Evolutionary conservation across 1,140 invertebrate genomes (phyloP), one percentile per base, ranked within the genome.

Genomic region (Paralvinella palmiformis): DNA sequence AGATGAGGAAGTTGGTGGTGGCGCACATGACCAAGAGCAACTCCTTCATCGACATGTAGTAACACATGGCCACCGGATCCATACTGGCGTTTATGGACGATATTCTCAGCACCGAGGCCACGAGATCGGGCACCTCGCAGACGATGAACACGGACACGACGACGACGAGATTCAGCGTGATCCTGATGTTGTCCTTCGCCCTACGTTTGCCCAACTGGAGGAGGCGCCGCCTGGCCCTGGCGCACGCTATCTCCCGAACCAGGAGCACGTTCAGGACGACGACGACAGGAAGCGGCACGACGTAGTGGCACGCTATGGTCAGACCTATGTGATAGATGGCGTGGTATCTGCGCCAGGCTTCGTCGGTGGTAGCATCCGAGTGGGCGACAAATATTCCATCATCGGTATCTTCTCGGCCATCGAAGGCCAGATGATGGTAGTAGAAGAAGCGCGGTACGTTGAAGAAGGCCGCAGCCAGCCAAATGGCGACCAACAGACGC

Each of bases 361-460:
- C 20, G 29, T 6, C 31, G 7, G 15, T 59, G 31, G 32, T 37
- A 10, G 3, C 17, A 2, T 27, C 15, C 15, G 31, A 3, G 36
- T 59, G 36, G 17, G 5, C 31, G 32, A 59, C 36, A 33, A 53
- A 53, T 7, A 22, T 53, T 7, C 10, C 10, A 41, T 41, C n/a
- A 41, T 10, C 10, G 37, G 37, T 41, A 41, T 10, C n/a, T 13
- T 41, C 10, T 10, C 10, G n/a, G 37, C 37, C 37, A n/a, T 10
- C 10, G 50, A 53, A 53, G 13, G 50, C 7, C 27, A 20, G 13
- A 10, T 53, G 50, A 27, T 36, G 57, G 4, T 33, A 10, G 31
- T 59, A 32, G 32, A 37, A 32, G 36, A 59, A 59, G 2, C 57
- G 31, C 57, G 57, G 57, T n/a, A 59, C 15, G 57, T 59, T 59